phyloP scores from a whole-genome alignment of 2,888 invertebrate genomes.

The Ptilodon capucinus region DNA sequence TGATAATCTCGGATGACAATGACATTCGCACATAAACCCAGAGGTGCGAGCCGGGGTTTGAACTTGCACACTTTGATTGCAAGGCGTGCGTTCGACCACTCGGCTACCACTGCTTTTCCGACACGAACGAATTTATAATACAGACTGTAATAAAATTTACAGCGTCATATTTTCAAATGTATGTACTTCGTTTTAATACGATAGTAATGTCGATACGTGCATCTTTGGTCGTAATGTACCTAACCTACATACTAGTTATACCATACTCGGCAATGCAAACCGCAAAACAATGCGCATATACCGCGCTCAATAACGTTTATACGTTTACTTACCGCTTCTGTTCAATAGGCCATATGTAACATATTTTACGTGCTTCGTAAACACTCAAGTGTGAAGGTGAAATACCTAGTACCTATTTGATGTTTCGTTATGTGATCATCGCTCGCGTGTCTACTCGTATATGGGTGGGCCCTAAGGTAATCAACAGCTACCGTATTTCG shows the following conservation, averaged over 20 bases:
- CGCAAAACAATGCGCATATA: conserved; percentile 34
- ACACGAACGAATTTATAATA: too few species aligned
- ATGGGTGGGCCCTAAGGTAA: conserved; percentile 44
- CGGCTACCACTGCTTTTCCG: too few species aligned
- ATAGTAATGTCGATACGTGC: neutral
- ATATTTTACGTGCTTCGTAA: conserved; percentile 35
- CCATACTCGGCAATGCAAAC: conserved; percentile 28
- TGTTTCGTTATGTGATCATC: conserved; percentile 69
- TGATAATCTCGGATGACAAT: too few species aligned
- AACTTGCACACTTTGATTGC: too few species aligned
- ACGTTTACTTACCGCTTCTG: conserved; percentile 31
- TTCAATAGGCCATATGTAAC: conserved; percentile 33
- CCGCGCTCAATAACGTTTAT: conserved; percentile 36
- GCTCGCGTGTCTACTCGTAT: conserved; percentile 59
- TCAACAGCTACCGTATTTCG: conserved; percentile 41
- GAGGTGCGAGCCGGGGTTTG: too few species aligned
- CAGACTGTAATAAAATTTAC: too few species aligned
- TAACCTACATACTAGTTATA: conserved; percentile 19
- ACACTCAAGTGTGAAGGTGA: conserved; percentile 58
- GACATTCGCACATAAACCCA: too few species aligned
- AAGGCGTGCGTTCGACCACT: too few species aligned
- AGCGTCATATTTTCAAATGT: neutral
- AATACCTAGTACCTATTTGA: conserved; percentile 26
- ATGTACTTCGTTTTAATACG: neutral
- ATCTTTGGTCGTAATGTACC: conserved; percentile 1